phyloP scores from a whole-genome alignment of 2,888 invertebrate species.

The Anoncus sp. region DNA sequence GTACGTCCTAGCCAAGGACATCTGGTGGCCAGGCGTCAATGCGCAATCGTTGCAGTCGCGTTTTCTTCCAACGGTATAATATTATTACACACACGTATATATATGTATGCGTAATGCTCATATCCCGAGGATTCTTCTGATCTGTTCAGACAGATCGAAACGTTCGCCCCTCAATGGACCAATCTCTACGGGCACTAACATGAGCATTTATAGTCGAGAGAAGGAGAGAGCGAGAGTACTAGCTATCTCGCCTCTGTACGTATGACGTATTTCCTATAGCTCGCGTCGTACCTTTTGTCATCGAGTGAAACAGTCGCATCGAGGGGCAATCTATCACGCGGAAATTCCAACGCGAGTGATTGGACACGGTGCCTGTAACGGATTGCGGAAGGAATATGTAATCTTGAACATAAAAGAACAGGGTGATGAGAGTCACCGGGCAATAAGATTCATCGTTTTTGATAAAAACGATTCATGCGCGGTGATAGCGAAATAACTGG shows the following conservation, averaged over 20 bases:
- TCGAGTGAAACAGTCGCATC: slow-evolving; percentile 10
- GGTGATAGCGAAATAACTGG: no score
- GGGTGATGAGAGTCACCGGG: not conserved
- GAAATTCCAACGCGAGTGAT: slow-evolving; percentile 35
- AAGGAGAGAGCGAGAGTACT: slow-evolving; percentile 5
- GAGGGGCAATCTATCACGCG: slow-evolving; percentile 40
- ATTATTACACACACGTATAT: slow-evolving; percentile 37
- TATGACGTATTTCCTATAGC: slow-evolving; percentile 16
- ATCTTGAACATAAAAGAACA: not conserved
- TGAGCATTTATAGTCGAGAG: not conserved
- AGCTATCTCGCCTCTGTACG: not conserved
- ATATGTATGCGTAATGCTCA: slow-evolving; percentile 21
- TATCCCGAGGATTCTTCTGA: slow-evolving; percentile 22
- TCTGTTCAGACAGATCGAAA: slow-evolving; percentile 1
- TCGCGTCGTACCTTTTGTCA: slow-evolving; percentile 31
- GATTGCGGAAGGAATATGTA: slow-evolving; percentile 54
- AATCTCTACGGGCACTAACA: slow-evolving; percentile 1
- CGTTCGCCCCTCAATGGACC: slow-evolving; percentile 41
- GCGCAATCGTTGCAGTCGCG: slow-evolving; percentile 30
- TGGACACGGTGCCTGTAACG: slow-evolving; percentile 15
- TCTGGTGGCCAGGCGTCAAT: slow-evolving; percentile 35
- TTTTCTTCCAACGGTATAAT: slow-evolving; percentile 58
- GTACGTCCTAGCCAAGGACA: slow-evolving; percentile 61
- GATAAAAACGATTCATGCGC: no score
- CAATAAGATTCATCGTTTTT: not conserved